Evolutionary conservation across 2,113 vertebrate genomes (phyloP), one percentile per base, ranked within the genome.

Genomic region (Prochilodus magdalenae): DNA sequence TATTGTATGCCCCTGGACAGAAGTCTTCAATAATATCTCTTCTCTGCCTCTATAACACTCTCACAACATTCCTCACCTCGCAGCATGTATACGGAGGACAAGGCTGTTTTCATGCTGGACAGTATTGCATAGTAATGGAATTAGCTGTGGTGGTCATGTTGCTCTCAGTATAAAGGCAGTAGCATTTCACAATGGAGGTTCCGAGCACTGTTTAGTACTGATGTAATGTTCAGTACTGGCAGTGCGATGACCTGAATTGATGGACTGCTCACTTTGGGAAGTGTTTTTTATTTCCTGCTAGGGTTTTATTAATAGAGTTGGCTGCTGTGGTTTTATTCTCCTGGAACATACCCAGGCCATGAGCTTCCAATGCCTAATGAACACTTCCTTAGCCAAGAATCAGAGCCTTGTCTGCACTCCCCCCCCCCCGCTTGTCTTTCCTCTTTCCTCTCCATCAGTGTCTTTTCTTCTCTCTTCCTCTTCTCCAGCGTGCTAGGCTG

Each of bases 381-480:
- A 49, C 62, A 30, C 30, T 83, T 79, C 77, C 79, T 57, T 71
- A 59, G 73, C 14, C 67, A 51, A 83, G 66, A 86, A 79, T 73
- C 84, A 79, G 59, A 83, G 67, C 75, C 60, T 79, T 73, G 62
- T 85, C 55, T 82, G 57, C 22, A 60, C 55, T 18, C 77, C 33
- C 71, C 29, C 55, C 77, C 33, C 71, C 29, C 55, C 40, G 24
- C 59, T 18, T 53, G 65, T 77, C 36, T 80, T 62, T 80, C 47
- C 22, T 66, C 66, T 40, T 63, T 83, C 60, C 77, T 86, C 77
- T 83, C 77, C 77, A 83, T 86, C 81, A 80, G 29, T 63, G 59
- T 73, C 60, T 73, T 77, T 67, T 75, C 59, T 76, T 67, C 67
- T 75, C 57, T 80, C 77, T 79, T 75, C 24, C 75, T 82, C 62